phyloP scores from a whole-genome alignment of 37 sponge, comb jelly and placozoan genomes.

The Hormiphora californensis region DNA sequence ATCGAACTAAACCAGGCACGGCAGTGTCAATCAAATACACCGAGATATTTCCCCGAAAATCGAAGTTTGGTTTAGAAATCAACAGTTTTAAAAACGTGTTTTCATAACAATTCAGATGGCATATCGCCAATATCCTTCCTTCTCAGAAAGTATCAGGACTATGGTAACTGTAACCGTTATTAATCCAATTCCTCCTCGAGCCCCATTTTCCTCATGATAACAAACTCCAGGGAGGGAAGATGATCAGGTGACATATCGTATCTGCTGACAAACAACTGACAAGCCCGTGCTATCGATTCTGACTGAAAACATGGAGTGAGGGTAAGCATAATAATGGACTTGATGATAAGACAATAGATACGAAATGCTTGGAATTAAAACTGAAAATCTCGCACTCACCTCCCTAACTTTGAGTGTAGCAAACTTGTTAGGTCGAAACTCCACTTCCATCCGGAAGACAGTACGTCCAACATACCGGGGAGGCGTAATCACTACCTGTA shows the following conservation, averaged over 20 bases:
- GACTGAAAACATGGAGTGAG: too few species aligned
- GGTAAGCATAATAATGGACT: background rate
- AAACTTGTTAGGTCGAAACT: conserved; percentile 10
- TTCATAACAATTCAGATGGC: too few species aligned
- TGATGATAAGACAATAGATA: background rate
- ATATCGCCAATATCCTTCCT: too few species aligned
- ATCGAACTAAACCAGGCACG: too few species aligned
- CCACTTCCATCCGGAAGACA: conserved; percentile 22
- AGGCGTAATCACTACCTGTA: background rate
- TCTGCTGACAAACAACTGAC: background rate
- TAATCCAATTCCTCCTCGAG: too few species aligned
- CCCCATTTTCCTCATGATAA: background rate
- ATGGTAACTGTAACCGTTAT: too few species aligned
- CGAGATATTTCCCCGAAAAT: too few species aligned
- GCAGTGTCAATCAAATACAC: too few species aligned
- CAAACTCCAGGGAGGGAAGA: background rate
- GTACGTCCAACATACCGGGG: conserved; percentile 6
- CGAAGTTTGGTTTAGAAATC: too few species aligned
- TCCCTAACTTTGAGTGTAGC: conserved; percentile 28
- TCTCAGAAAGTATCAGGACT: too few species aligned
- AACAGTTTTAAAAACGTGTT: too few species aligned
- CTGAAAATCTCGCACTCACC: background rate
- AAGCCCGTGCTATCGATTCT: conserved; percentile 4
- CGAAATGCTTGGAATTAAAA: background rate
- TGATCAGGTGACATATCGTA: background rate